A percentile compares a stretch with the other conserved stretches of the same genome.
Conservation (phyloP, 2,888 invertebrate species). For the Seira ritae region DNA sequence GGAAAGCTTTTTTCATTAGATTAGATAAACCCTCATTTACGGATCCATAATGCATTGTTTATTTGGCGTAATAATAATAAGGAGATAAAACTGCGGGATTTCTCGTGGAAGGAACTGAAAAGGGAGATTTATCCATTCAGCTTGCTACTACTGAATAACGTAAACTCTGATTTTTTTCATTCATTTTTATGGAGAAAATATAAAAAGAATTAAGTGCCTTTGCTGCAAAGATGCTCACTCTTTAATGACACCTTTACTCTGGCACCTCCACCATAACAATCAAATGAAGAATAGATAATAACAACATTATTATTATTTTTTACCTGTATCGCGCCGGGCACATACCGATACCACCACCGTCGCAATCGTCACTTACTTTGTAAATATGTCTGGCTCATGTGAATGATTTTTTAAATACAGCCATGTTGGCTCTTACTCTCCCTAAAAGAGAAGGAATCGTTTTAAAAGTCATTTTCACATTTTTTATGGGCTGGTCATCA, state of each 20-base stretch:
- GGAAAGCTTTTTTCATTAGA: conserved; percentile 34
- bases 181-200: background rate
- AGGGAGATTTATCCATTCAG: background rate
- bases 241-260: conserved; percentile 59
- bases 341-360: background rate
- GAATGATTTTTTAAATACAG: background rate
- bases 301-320: conserved; percentile 50
- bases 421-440: background rate
- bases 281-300: conserved; percentile 57
- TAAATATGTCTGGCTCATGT: background rate
- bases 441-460: conserved; percentile 17
- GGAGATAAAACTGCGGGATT: background rate
- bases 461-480: conserved; percentile 59
- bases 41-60: background rate
- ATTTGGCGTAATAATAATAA: background rate
- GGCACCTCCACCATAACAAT: conserved; percentile 56
- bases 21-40: conserved; percentile 57
- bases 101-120: no score
- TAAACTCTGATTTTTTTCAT: no score
- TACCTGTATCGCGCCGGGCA: background rate
- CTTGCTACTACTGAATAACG: background rate
- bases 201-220: conserved; percentile 40
- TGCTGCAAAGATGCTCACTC: conserved; percentile 46
- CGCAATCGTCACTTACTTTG: background rate
- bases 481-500: conserved; percentile 66